Evolutionary conservation across 1,140 invertebrate genomes (phyloP), one percentile per base, ranked within the genome.

Genomic region (Riptortus pedestris): DNA sequence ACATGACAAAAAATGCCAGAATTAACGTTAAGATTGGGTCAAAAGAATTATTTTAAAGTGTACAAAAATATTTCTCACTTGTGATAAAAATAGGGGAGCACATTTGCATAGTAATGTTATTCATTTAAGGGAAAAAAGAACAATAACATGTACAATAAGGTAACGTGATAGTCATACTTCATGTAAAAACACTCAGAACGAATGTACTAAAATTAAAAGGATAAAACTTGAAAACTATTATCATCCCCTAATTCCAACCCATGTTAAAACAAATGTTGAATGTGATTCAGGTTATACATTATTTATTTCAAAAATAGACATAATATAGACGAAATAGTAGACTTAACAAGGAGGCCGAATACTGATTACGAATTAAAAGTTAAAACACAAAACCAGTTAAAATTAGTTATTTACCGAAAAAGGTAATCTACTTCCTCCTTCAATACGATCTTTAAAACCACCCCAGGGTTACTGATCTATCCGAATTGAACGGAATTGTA

Each of bases 51-150:
- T 26, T 63, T 57, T 61, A 60, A 48, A 27, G 60, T 55, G 48
- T 60, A 51, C 59, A 55, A 31, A 60, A 65, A 65, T 55, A 60
- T 61, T 28, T 61, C 33, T n/a, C 24, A 33, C 33, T 38, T 14
- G 59, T 11, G 33, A 61, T 33, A 20, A 38, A 11, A 20, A 14
- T 61, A 29, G 28, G 2, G 20, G 31, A 38, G 31, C 31, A 38
- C 31, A 38, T 38, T 38, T 38, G 14, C 31, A 7, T 14, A 7
- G 31, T 38, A 38, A 38, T 7, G 14, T 38, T 38, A 38, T 14
- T 38, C 5, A 38, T 7, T 38, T 5, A 38, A 5, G 14, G 31
- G 31, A 38, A 38, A 38, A 14, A 38, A 38, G 14, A 7, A 38
- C 5, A 38, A 38, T 38, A 38, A 38, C 31, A 38, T 7, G 14